Evolutionary conservation across 2,113 vertebrate species (phyloP).

Genomic region (Stictonetta naevosa): DNA sequence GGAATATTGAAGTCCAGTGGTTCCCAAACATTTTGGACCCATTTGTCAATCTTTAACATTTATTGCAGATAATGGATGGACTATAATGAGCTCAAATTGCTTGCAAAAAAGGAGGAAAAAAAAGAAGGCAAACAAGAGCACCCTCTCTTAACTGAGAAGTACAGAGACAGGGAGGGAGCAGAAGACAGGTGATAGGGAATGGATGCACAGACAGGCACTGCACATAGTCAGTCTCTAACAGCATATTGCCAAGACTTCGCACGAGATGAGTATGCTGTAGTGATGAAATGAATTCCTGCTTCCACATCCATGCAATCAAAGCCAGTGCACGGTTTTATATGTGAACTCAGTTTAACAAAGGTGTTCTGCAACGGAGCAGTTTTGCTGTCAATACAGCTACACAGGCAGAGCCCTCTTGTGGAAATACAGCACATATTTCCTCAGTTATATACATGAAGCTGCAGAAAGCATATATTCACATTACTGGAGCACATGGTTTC

Average conservation of each 20-base stretch:
- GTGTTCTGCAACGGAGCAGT: not conserved
- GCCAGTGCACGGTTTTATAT: fast-evolving
- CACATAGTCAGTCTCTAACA: fast-evolving
- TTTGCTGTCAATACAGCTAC: not conserved
- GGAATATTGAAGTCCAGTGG: not conserved
- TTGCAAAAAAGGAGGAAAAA: not conserved
- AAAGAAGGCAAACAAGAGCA: not conserved
- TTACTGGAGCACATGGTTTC: not conserved
- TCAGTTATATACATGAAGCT: not conserved
- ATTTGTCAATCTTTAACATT: not conserved
- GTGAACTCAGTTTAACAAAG: fast-evolving
- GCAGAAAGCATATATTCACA: not conserved
- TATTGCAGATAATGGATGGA: not conserved
- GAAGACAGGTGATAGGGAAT: not conserved
- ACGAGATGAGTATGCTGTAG: not conserved
- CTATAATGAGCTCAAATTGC: not conserved
- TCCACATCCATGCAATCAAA: not conserved
- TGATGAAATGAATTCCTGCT: not conserved
- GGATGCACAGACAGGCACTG: not conserved
- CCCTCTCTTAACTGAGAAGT: not conserved
- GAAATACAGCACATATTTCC: not conserved
- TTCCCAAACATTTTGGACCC: not conserved
- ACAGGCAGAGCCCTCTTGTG: not conserved
- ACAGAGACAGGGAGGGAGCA: not conserved
- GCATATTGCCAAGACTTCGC: not conserved